Evolutionary conservation across 2,888 invertebrate species (phyloP), one percentile per base, ranked within the genome.

Genomic region (Acleris emargana): DNA sequence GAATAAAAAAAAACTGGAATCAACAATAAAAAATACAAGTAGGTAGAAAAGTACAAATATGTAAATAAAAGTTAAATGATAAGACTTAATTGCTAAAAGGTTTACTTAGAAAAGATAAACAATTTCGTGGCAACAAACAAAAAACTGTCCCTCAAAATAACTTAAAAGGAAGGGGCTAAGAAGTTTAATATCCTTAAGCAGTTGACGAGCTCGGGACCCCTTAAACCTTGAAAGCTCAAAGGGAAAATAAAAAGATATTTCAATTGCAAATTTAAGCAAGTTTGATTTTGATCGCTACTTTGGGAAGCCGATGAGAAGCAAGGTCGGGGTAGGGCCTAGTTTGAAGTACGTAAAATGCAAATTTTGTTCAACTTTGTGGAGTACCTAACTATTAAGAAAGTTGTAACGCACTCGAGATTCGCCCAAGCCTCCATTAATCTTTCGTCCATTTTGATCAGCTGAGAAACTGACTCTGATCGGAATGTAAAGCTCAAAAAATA

Each of bases 241-340:
- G 82, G 81, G 81, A 79, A 84, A 85, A 86, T 86, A 87, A 86
- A 87, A 87, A 84, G 79, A 78, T 78, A 87, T 87, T 87, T 78
- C 83, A 83, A 81, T 83, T 83, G 83, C 82, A 83, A 84, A 83
- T 81, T 82, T 75, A 75, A 73, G 72, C 76, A 83, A 83, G 81
- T 85, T 86, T 83, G 81, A 82, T 84, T 84, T 83, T 81, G 84
- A 85, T 84, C 80, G 84, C 77, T 80, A 77, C 81, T 83, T 78
- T 68, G 77, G 75, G 75, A 76, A 75, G 75, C 73, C 78, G 75
- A 76, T 71, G 77, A 73, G 76, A 75, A 79, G 81, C 80, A 80
- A 77, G 77, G 72, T 76, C 71, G 75, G 67, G 67, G 62, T 69
- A 68, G 64, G 72, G 72, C 70, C 69, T 74, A 74, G 72, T 78